Conservation (phyloP, 2,888 invertebrate species). For the Rotaria magnacalcarata region DNA sequence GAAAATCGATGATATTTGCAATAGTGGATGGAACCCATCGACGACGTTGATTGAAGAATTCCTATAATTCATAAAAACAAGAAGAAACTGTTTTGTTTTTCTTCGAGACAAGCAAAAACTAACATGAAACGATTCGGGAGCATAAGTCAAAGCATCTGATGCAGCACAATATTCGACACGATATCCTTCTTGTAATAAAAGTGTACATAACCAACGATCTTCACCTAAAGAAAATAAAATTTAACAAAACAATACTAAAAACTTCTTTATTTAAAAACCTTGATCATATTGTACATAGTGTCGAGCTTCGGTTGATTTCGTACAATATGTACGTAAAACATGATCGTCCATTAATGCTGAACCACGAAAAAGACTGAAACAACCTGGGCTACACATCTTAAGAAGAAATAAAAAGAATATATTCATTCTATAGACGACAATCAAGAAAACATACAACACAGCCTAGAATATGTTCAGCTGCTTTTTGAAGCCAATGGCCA, state of each 20-base stretch:
- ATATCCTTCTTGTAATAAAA: conserved; percentile 92
- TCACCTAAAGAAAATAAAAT: conserved; percentile 64
- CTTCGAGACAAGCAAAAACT: conserved; percentile 47
- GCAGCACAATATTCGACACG: conserved; percentile 97
- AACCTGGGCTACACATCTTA: conserved; percentile 86
- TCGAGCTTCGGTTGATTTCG: conserved; percentile 81
- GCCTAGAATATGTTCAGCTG: conserved; percentile 98
- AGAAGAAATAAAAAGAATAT: no score
- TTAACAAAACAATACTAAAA: not conserved
- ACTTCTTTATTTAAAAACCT: conserved; percentile 57
- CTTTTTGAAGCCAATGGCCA: conserved; percentile 99
- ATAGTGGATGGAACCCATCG: conserved; percentile 98
- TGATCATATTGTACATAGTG: conserved; percentile 99
- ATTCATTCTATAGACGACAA: not conserved
- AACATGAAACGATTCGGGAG: conserved; percentile 69
- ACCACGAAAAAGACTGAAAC: conserved; percentile 91
- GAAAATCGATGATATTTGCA: conserved; percentile 92
- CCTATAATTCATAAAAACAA: conserved; percentile 67
- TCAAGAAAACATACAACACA: conserved; percentile 67
- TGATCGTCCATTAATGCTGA: conserved; percentile 98
- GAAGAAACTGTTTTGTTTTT: not conserved
- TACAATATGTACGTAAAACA: conserved; percentile 90
- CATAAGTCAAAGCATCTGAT: conserved; percentile 96
- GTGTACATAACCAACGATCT: conserved; percentile 96
- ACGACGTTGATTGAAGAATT: conserved; percentile 94